A percentile compares a stretch with the other conserved stretches of the same genome.
Evolutionary conservation across 2,797 vertebrate species (phyloP).

Genomic region (Avahi laniger): DNA sequence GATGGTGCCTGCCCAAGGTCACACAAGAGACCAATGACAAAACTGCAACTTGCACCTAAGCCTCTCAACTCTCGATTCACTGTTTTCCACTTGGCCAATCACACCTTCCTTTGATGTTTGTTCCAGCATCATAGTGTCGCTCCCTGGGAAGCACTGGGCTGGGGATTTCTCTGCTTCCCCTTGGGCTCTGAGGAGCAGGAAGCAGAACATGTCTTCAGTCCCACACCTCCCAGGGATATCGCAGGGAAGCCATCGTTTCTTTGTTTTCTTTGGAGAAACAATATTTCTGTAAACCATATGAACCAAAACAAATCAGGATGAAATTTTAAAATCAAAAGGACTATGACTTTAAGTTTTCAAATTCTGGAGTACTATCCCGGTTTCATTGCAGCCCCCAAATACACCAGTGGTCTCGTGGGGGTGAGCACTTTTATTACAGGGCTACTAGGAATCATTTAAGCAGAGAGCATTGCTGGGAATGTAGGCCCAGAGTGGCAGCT

Average conservation of each 20-base stretch:
- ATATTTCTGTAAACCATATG: background rate
- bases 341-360: background rate
- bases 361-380: background rate
- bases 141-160: conserved; percentile 33
- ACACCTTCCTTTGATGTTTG: background rate
- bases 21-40: background rate
- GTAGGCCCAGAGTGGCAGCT: background rate
- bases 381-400: background rate
- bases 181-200: background rate
- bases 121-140: background rate
- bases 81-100: background rate
- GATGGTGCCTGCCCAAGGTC: background rate
- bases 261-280: conserved; percentile 35
- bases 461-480: background rate
- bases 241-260: conserved; percentile 8
- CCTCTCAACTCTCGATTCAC: background rate
- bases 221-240: background rate
- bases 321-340: conserved; percentile 15
- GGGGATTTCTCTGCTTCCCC: conserved; percentile 56
- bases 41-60: background rate
- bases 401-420: background rate
- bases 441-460: background rate
- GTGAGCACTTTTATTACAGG: background rate
- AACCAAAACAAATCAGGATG: background rate
- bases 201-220: conserved; percentile 15